These are phyloP conservation scores for Dryomyza anilis DNA, from an alignment of 2,888 invertebrate genomes.

Conservation along the genomic window DNA sequence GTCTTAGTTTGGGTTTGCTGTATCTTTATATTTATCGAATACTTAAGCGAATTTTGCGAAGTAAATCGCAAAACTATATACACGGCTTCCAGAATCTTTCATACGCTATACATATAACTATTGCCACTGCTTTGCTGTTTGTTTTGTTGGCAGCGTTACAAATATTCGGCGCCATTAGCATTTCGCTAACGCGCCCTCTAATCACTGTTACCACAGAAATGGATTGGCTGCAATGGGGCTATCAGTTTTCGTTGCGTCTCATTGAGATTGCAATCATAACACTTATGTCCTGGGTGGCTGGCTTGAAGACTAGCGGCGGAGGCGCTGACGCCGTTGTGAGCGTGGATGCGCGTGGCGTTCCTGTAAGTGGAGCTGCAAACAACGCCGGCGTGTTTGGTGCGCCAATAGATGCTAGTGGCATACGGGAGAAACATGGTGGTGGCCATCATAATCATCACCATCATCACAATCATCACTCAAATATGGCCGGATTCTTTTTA, in stretches of 20 bases:
- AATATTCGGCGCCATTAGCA: constrained; percentile 78
- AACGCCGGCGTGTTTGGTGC: constrained; percentile 25
- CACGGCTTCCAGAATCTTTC: constrained; percentile 81
- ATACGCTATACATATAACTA: constrained; percentile 87
- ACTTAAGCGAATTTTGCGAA: constrained; percentile 74
- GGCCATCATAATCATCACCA: constrained; percentile 58
- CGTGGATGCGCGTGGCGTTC: constrained; percentile 31
- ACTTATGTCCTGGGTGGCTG: constrained; percentile 85
- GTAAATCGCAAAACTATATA: constrained; percentile 79
- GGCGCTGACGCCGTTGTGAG: constrained; percentile 43
- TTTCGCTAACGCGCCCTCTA: constrained; percentile 61
- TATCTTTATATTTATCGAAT: constrained; percentile 85
- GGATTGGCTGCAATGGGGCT: constrained; percentile 91
- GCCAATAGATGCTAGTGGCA: constrained; percentile 47
- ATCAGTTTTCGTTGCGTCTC: constrained; percentile 82
- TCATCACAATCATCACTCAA: constrained; percentile 44
- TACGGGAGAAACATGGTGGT: constrained; percentile 74
- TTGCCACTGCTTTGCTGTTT: constrained; percentile 84
- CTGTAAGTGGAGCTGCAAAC: constrained; percentile 33
- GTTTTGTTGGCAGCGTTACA: constrained; percentile 82
- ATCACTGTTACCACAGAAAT: constrained; percentile 64
- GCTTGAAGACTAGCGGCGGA: constrained; percentile 67
- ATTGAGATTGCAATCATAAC: constrained; percentile 88
- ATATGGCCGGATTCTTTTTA: constrained; percentile 77
- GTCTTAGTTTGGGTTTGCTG: constrained; percentile 80